Evolutionary conservation across 2,888 invertebrate genomes (phyloP).

Genomic region (Hedychridium roseum): DNA sequence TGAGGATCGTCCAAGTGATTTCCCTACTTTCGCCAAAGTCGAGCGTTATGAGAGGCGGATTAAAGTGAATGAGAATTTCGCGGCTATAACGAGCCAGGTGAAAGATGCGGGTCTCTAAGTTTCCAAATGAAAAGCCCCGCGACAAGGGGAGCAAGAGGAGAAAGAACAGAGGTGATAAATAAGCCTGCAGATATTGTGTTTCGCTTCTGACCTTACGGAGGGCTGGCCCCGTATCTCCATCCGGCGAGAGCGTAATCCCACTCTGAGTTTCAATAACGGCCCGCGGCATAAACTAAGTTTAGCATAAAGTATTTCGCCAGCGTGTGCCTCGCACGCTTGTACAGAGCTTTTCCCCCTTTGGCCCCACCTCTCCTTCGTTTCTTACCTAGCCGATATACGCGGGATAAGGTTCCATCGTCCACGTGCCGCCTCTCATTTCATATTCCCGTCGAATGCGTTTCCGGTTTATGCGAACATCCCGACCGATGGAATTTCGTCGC

Average conservation of each 20-base stretch:
- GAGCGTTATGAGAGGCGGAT: no score
- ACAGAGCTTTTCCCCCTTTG: constrained; percentile 18
- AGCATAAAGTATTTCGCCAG: constrained; percentile 45
- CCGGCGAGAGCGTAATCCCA: constrained; percentile 31
- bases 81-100: no score
- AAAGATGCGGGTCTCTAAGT: no score
- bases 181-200: constrained; percentile 46
- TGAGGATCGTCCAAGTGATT: no score
- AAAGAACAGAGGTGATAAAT: constrained; percentile 40
- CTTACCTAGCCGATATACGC: not conserved
- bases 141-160: not conserved
- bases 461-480: no score
- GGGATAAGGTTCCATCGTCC: no score
- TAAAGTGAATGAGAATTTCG: no score
- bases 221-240: constrained; percentile 30
- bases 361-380: not conserved
- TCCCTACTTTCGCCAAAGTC: no score
- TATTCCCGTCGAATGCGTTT: no score
- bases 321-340: no score
- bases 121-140: not conserved
- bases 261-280: constrained; percentile 45
- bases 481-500: no score
- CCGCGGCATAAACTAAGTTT: constrained; percentile 44
- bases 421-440: no score
- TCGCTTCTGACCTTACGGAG: constrained; percentile 37